Evolutionary conservation across 2,888 invertebrate species (phyloP), one percentile per base, ranked within the genome.

Genomic region (Drosophila putrida): DNA sequence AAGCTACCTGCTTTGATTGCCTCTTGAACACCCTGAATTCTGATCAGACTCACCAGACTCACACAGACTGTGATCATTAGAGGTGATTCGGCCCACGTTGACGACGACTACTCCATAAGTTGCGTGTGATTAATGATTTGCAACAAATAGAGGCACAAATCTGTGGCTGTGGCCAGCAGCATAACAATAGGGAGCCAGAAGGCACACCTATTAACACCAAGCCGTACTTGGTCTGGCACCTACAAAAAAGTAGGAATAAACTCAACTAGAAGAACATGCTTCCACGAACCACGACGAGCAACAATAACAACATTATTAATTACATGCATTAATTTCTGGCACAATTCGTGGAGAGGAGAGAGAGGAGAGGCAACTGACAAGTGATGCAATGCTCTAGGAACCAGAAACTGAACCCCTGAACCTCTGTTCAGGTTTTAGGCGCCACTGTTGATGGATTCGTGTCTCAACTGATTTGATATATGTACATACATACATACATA

Each of bases 371-470:
- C 25, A 43, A 67, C 72, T 44, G 81, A 81, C 89, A 88, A 89
- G 88, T 89, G 88, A 79, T 88, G 89, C 87, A 80, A 86, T 44
- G 55, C 55, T 60, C 64, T 28, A 8, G 59, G 64, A 63, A 63
- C 50, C 55, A 33, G 33, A 63, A 47, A 36, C 15, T 43, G 47
- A 50, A 44, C 36, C 6, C 33, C n/a, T n/a, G 35, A 57, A 47
- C 36, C 46, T 15, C 50, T 44, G 55, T 57, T 47, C 60, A 50
- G 72, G 57, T 59, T 64, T 71, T 75, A 90, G 90, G 91, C 91
- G 90, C 90, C 91, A 90, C 87, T 88, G 87, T 86, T 90, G 90
- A 91, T 90, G 90, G 89, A 82, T 91, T 84, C 75, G 39, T 44
- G 43, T 55, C 44, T 59, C 60, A 61, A 44, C 33, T 50, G 61